A percentile compares a stretch with the other conserved stretches of the same genome.
phyloP scores from a whole-genome alignment of 2,888 invertebrate species.

The Diarsia rubi region DNA sequence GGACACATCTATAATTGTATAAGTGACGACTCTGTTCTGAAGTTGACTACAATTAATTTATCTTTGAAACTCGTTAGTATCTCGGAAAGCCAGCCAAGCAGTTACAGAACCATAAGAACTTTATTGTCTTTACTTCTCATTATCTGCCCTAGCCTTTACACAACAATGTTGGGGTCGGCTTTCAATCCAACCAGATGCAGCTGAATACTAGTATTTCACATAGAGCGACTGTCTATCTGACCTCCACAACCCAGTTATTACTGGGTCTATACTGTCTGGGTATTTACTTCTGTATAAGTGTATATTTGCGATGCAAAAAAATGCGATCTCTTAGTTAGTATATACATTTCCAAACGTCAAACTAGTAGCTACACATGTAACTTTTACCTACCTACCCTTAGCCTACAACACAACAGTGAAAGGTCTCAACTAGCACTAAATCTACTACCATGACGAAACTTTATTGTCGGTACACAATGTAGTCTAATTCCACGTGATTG shows the following conservation, averaged over 20 bases:
- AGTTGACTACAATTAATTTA: background rate
- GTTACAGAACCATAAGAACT: too few species aligned
- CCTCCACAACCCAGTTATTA: too few species aligned
- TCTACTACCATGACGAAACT: slow-evolving; percentile 45
- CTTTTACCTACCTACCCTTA: too few species aligned
- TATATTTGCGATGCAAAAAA: background rate
- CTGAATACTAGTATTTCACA: too few species aligned
- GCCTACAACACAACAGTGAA: slow-evolving; percentile 11
- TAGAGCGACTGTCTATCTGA: too few species aligned
- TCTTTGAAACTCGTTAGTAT: background rate
- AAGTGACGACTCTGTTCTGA: background rate
- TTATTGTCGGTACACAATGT: slow-evolving; percentile 53
- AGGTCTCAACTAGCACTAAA: slow-evolving; percentile 16
- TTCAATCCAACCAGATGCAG: too few species aligned
- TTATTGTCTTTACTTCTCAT: too few species aligned
- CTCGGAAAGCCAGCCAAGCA: background rate
- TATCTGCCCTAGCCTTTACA: too few species aligned
- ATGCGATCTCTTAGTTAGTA: background rate
- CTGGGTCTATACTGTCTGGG: too few species aligned
- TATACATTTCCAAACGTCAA: background rate
- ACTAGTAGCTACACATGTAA: background rate
- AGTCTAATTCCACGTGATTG: slow-evolving; percentile 42
- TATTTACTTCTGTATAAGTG: background rate
- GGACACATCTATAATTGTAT: background rate
- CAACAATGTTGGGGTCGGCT: too few species aligned